Evolutionary conservation across 2,797 vertebrate genomes (phyloP), one percentile per base, ranked within the genome.

Genomic region (Micropoecilia bifurca): DNA sequence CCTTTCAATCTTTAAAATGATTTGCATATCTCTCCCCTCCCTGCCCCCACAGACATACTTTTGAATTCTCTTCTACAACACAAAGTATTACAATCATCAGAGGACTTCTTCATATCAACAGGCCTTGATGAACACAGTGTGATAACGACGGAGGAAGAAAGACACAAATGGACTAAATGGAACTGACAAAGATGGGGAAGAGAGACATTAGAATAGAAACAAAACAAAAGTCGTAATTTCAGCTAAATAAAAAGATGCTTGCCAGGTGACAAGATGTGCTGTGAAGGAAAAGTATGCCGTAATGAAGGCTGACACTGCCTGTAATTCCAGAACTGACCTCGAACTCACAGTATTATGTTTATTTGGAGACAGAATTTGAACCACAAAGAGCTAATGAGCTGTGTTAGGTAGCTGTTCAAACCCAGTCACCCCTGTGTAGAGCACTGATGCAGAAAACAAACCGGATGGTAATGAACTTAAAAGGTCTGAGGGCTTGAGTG

Each of bases 1-100:
- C 93, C 93, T 95, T 95, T 95, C 92, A 91, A 90, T 95, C 91
- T 92, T 87, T 94, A 89, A 93, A 92, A 91, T 72, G 53, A 85
- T 88, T 85, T 77, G 71, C 89, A 89, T 90, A 85, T 81, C 79
- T 80, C 74, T 72, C 59, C 76, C 84, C 39, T 13, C 63, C 71
- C 81, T 57, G 5, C 81, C 66, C 10, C 33, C 80, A n/a, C 79
- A 71, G 66, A 81, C 84, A 79, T 59, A 77, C 86, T 91, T 91
- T 79, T 89, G 83, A 91, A 90, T 89, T 85, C 86, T 84, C 87
- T 87, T 76, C 76, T 88, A 86, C 77, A 75, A 87, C 48, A 73
- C 87, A 85, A 46, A 90, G 88, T 83, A 84, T 83, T 41, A 47
- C 77, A 83, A 81, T 90, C 87, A 88, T 91, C 80, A 81, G 76